Conservation (phyloP, 2,888 invertebrate genomes). For the Troilus luridus region DNA sequence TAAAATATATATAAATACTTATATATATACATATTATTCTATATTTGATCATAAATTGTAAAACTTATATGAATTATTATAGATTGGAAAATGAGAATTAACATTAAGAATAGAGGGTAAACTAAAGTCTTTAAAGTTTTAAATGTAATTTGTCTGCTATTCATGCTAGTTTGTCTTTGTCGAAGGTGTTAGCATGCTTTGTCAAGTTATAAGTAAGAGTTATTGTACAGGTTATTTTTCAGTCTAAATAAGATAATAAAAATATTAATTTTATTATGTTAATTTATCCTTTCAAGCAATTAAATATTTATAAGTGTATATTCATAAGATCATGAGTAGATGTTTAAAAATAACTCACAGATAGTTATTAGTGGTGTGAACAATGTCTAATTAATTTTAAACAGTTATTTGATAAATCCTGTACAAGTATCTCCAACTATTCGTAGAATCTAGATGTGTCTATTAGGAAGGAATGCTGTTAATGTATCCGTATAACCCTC, state of each 20-base stretch:
- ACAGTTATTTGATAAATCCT: slow-evolving; percentile 40
- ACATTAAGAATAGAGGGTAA: slow-evolving; percentile 54
- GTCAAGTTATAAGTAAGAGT: slow-evolving; percentile 42
- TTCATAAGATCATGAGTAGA: slow-evolving; percentile 8
- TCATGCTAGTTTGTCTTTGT: slow-evolving; percentile 55
- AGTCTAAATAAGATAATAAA: slow-evolving; percentile 9
- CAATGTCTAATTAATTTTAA: slow-evolving; percentile 16
- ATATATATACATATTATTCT: slow-evolving; percentile 43
- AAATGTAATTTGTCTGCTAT: slow-evolving; percentile 40
- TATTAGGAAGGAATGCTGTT: slow-evolving; percentile 51
- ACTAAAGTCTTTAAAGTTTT: slow-evolving; percentile 30
- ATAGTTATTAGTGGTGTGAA: slow-evolving; percentile 32
- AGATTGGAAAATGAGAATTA: slow-evolving; percentile 55
- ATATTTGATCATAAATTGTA: slow-evolving; percentile 19
- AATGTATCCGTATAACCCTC: slow-evolving; percentile 54
- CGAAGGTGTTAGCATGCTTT: slow-evolving; percentile 57
- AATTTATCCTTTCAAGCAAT: slow-evolving; percentile 16
- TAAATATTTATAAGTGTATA: slow-evolving; percentile 40
- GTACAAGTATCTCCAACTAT: slow-evolving; percentile 54
- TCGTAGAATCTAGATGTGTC: slow-evolving; percentile 52
- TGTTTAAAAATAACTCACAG: not conserved
- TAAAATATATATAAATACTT: slow-evolving; percentile 14
- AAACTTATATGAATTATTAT: slow-evolving; percentile 49
- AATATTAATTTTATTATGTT: slow-evolving; percentile 39
- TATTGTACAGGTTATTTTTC: slow-evolving; percentile 51